Percentiles rank a stretch among this genome's conserved stretches.
Conservation (phyloP, 2,113 vertebrate genomes). For the Pholis gunnellus region DNA sequence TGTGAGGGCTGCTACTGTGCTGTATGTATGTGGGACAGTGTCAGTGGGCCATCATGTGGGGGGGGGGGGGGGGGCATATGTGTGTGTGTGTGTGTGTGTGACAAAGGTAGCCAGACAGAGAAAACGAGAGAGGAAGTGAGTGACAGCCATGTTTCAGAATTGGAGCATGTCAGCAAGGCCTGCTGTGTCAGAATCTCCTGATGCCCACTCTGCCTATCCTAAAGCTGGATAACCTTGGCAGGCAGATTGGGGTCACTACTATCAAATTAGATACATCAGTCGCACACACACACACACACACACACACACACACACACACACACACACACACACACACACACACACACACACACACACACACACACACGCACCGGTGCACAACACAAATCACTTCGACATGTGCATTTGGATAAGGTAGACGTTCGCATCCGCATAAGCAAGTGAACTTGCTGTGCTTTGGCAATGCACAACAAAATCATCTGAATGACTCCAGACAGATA, state of each 20-base stretch:
- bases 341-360: constrained; percentile 31
- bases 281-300: constrained; percentile 31
- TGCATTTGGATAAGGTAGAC: constrained; percentile 36
- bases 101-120: constrained; percentile 30
- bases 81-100: neutral
- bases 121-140: constrained; percentile 40
- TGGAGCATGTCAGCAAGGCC: constrained; percentile 64
- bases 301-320: constrained; percentile 35
- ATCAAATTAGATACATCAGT: constrained; percentile 81
- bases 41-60: constrained; percentile 10
- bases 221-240: constrained; percentile 76
- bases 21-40: constrained; percentile 43
- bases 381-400: constrained; percentile 34
- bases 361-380: constrained; percentile 10
- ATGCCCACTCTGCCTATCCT: constrained; percentile 71
- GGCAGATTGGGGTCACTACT: constrained; percentile 84
- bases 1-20: constrained; percentile 20
- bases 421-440: constrained; percentile 39
- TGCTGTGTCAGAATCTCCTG: constrained; percentile 78
- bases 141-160: constrained; percentile 71
- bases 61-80: neutral
- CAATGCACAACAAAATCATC: constrained; percentile 25
- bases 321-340: constrained; percentile 18
- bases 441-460: constrained; percentile 6
- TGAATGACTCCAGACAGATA: constrained; percentile 18